Conservation (phyloP, 2,113 vertebrate genomes). For the Notothenia coriiceps region DNA sequence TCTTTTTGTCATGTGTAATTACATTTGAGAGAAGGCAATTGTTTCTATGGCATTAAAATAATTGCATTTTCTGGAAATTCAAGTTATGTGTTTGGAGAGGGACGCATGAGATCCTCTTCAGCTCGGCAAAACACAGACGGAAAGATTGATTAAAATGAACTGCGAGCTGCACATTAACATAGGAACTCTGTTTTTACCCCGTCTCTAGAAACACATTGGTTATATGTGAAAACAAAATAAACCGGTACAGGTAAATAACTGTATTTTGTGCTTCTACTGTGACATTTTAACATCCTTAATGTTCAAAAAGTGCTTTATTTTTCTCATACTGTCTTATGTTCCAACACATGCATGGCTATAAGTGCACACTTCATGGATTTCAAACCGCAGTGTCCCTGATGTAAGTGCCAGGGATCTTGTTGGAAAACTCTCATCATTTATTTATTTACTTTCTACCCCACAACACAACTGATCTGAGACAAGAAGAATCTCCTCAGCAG, state of each 20-base stretch:
- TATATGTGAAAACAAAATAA: too few relatives aligned
- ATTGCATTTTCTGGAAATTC: slow-evolving; percentile 58
- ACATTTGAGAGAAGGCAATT: slow-evolving; percentile 64
- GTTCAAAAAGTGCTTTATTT: too few relatives aligned
- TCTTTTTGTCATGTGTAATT: slow-evolving; percentile 79
- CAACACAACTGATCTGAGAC: neutral
- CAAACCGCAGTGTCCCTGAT: too few relatives aligned
- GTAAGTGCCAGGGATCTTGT: neutral
- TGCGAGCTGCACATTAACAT: neutral
- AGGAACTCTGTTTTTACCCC: neutral
- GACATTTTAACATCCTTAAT: too few relatives aligned
- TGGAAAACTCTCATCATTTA: neutral
- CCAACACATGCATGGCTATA: neutral
- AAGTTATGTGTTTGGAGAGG: slow-evolving; percentile 17
- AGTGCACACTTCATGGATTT: too few relatives aligned
- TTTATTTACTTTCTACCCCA: neutral
- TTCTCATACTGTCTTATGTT: too few relatives aligned
- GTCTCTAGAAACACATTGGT: too few relatives aligned
- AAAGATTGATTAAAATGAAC: slow-evolving; percentile 11
- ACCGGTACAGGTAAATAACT: too few relatives aligned
- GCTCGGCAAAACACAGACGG: slow-evolving; percentile 13
- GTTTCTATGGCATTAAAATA: slow-evolving; percentile 61
- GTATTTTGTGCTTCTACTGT: neutral
- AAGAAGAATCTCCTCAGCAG: neutral
- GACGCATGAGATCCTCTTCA: slow-evolving; percentile 3